A percentile compares a stretch with the other conserved stretches of the same genome.
phyloP scores from a whole-genome alignment of 2,888 invertebrate genomes.

The Drosophila trichaetosa region DNA sequence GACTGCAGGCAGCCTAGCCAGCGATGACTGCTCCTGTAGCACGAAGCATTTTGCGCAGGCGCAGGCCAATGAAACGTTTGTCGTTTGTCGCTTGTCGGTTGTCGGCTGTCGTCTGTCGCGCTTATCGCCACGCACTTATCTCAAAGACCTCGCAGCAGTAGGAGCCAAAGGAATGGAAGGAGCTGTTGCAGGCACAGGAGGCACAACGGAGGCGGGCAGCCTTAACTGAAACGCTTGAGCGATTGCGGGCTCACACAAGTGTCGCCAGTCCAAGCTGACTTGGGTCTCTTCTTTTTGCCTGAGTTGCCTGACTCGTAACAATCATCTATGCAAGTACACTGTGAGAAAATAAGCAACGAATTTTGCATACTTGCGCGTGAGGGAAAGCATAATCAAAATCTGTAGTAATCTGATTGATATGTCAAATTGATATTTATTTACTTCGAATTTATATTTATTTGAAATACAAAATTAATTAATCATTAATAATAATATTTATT shows the following conservation, averaged over 20 bases:
- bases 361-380: not conserved
- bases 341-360: not conserved
- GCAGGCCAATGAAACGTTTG: conserved; percentile 66
- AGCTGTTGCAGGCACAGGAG: conserved; percentile 5
- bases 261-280: conserved; percentile 46
- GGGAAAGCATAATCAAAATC: not conserved
- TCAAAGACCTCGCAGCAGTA: conserved; percentile 42
- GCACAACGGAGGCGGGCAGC: conserved; percentile 24
- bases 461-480: not conserved
- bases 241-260: conserved; percentile 60
- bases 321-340: conserved; percentile 48
- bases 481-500: not conserved
- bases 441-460: too few relatives aligned
- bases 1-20: not conserved
- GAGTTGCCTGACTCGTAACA: conserved; percentile 45
- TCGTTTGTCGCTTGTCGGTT: conserved; percentile 60
- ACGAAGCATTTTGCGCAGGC: conserved; percentile 59
- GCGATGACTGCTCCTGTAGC: conserved; percentile 31
- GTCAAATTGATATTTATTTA: not conserved
- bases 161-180: conserved; percentile 20
- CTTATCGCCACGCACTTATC: conserved; percentile 80
- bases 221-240: conserved; percentile 59
- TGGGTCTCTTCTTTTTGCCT: conserved; percentile 11
- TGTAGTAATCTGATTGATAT: not conserved
- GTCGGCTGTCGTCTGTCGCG: conserved; percentile 69